Base-by-base conservation (phyloP, 2,888 invertebrate genomes). In the Dinocampus coccinellae region DNA sequence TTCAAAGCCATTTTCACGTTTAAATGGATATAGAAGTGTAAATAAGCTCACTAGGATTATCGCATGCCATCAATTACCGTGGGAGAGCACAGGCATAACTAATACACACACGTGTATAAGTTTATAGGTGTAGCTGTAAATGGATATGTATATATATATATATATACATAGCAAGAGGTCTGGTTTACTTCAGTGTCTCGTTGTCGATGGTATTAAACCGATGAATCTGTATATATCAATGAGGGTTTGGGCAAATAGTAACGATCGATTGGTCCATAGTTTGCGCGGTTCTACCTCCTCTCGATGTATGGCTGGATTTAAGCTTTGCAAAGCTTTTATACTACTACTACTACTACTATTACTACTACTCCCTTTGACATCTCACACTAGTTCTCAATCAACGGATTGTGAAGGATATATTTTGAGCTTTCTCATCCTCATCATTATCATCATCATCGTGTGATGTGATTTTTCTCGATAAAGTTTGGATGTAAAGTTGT, bases 131-230 rank as follows among this genome's bases (percentile, higher is more conserved):
- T n/a, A 3, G n/a, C 13, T 47, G 47, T 47, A 16, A 16, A 47
- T 47, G 16, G 3, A n/a, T 16, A 47, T n/a, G 16, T 7, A 47
- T 47, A 20, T 16, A 16, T 4, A 6, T 47, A 6, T 10, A 9
- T 47, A 16, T 47, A 47, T 47, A 33, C 67, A 24, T 11, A 55
- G 13, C 55, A 60, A 34, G 67, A 64, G 39, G 66, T 60, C 62
- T 52, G 57, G 55, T 36, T 71, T 64, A 39, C 63, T 65, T 68
- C 53, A 24, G 53, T 61, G 64, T 39, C 69, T 70, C 70, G 70
- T 75, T 71, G 73, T 47, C 69, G 70, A 47, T 47, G 69, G 77
- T 79, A 79, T 82, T 81, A 82, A 82, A 80, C 76, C 78, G 79
- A 82, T 79, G 81, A 82, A 79, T 77, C 78, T 74, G 16, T n/a